Percentiles rank a stretch among this genome's conserved stretches.
Evolutionary conservation across 2,888 invertebrate species (phyloP).

Genomic region (Hoplodrina blanda): DNA sequence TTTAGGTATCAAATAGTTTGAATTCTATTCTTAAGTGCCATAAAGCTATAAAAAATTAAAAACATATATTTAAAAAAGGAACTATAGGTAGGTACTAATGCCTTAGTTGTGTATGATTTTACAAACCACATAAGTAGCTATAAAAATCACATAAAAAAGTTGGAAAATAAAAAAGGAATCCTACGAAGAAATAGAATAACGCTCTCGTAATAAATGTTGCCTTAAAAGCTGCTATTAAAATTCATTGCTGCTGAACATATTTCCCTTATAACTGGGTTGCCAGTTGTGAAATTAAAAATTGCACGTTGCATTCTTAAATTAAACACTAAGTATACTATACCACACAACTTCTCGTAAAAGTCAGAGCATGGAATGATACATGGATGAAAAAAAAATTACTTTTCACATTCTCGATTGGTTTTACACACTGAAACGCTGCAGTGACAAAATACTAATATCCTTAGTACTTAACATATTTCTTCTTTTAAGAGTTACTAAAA

Average conservation of each 20-base stretch:
- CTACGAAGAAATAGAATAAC: slow-evolving; percentile 67
- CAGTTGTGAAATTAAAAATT: slow-evolving; percentile 29
- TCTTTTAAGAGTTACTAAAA: too few species aligned
- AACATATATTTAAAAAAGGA: neutral
- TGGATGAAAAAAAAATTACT: too few species aligned
- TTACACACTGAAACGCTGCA: too few species aligned
- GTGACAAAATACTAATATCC: too few species aligned
- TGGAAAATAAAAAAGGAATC: slow-evolving; percentile 70
- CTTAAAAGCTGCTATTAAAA: slow-evolving; percentile 80
- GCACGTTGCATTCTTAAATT: neutral
- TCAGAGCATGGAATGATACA: too few species aligned
- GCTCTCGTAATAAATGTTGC: slow-evolving; percentile 69
- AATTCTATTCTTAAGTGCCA: neutral
- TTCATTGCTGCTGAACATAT: slow-evolving; percentile 83
- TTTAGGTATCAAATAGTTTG: neutral
- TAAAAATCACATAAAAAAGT: slow-evolving; percentile 71
- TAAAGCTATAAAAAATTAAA: slow-evolving; percentile 8
- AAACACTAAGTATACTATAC: too few species aligned
- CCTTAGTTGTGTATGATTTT: slow-evolving; percentile 36
- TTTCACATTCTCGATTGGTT: too few species aligned
- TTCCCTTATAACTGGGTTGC: slow-evolving; percentile 71
- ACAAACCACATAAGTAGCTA: slow-evolving; percentile 58
- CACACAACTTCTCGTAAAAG: too few species aligned
- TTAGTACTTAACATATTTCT: too few species aligned
- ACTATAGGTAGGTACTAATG: slow-evolving; percentile 5